phyloP scores from a whole-genome alignment of 2,797 vertebrate species.

The Myoxocephalus aenaeus region DNA sequence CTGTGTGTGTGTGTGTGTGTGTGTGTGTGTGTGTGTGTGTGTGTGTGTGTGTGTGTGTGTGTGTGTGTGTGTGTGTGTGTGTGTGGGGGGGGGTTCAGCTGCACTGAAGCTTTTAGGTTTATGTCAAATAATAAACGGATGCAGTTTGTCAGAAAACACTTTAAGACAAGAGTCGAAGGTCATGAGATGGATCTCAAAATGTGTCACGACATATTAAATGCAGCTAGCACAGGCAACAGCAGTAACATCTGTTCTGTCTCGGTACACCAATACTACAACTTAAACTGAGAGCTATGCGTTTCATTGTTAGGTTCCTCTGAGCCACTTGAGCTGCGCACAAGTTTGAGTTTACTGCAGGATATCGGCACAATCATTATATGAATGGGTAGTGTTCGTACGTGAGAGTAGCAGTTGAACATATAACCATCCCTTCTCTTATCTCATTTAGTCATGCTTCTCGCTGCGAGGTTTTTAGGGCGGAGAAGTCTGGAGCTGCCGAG shows the following conservation, averaged over 20 bases:
- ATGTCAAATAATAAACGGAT: background rate
- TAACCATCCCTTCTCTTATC: background rate
- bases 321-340: background rate
- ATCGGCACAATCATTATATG: background rate
- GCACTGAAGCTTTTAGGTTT: background rate
- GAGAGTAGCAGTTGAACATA: background rate
- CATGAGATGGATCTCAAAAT: background rate
- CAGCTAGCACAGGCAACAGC: background rate
- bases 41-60: no score
- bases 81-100: no score
- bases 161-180: background rate
- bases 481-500: background rate
- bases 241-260: background rate
- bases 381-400: background rate
- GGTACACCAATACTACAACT: background rate
- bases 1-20: background rate
- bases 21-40: no score
- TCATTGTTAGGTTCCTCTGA: background rate
- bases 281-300: background rate
- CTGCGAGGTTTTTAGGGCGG: conserved; percentile 21
- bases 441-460: background rate
- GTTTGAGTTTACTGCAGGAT: background rate
- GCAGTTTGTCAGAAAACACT: background rate
- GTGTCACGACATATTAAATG: background rate
- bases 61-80: no score